These are phyloP conservation scores for Bos indicus DNA, from an alignment of 2,113 vertebrate genomes.

Conservation along the genomic window DNA sequence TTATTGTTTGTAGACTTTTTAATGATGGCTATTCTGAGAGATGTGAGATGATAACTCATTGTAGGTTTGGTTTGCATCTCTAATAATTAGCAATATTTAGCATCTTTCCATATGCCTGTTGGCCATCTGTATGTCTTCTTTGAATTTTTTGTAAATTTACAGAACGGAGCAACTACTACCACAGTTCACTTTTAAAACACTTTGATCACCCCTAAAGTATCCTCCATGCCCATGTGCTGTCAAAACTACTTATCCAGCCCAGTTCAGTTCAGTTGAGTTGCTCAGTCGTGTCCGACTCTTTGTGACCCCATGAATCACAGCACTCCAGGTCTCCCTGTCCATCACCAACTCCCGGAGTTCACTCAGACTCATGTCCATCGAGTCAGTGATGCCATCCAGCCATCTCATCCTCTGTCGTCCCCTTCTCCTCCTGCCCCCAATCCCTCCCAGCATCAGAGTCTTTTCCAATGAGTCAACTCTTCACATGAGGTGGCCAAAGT, in stretches of 20 bases:
- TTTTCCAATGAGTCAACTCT: too few relatives aligned
- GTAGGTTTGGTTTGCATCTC: background rate
- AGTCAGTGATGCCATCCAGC: too few relatives aligned
- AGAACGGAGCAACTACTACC: background rate
- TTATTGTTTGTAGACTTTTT: background rate
- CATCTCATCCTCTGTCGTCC: too few relatives aligned
- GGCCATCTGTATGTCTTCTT: background rate
- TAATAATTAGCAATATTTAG: background rate
- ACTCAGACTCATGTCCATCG: too few relatives aligned
- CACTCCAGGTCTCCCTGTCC: too few relatives aligned
- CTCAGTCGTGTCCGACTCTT: too few relatives aligned
- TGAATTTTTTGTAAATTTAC: background rate
- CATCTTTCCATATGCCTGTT: background rate
- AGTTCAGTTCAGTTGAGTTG: too few relatives aligned
- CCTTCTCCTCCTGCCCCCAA: too few relatives aligned
- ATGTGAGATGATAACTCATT: background rate
- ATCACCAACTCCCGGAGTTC: too few relatives aligned
- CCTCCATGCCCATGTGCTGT: background rate
- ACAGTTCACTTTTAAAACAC: background rate
- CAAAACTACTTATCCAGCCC: background rate
- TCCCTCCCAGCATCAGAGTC: too few relatives aligned
- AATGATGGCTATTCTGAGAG: background rate
- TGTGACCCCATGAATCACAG: too few relatives aligned
- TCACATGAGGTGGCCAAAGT: too few relatives aligned
- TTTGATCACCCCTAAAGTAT: background rate